Percentiles rank a stretch among this genome's conserved stretches.
Conservation (phyloP, 2,113 vertebrate species). For the Tyrannus savana region DNA sequence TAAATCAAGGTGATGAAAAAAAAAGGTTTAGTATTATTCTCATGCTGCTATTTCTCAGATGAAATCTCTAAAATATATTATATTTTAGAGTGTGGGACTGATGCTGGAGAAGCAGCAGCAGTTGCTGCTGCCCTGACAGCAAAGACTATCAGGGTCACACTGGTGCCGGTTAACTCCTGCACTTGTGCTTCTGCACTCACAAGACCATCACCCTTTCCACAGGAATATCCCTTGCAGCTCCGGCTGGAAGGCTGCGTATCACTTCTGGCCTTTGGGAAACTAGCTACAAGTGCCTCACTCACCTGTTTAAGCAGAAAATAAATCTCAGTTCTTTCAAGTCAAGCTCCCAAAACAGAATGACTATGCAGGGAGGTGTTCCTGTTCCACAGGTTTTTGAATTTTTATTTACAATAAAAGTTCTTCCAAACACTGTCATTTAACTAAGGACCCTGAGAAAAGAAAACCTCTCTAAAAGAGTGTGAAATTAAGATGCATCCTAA, state of each 20-base stretch:
- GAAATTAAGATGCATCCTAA: no score
- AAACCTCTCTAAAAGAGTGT: no score
- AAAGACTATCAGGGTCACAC: not conserved
- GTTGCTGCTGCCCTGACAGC: not conserved
- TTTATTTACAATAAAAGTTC: no score
- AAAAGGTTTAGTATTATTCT: not conserved
- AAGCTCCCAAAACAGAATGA: not conserved
- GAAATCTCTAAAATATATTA: not conserved
- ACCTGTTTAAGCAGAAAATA: not conserved
- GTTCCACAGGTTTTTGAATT: not conserved
- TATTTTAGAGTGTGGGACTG: not conserved
- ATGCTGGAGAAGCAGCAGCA: not conserved
- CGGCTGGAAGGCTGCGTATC: not conserved
- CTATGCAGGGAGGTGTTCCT: not conserved
- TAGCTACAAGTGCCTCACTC: not conserved
- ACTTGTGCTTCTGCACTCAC: rapidly evolving
- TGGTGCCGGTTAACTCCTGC: rapidly evolving
- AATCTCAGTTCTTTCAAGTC: constrained; percentile 2
- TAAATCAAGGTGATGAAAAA: not conserved
- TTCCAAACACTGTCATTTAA: no score
- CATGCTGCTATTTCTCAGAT: not conserved
- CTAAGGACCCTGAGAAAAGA: no score
- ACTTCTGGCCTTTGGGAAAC: not conserved
- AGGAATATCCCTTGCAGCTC: rapidly evolving
- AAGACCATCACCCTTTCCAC: rapidly evolving